A percentile compares a stretch with the other conserved stretches of the same genome.
Evolutionary conservation across 2,888 invertebrate species (phyloP).

Genomic region (Temnothorax ravouxi): DNA sequence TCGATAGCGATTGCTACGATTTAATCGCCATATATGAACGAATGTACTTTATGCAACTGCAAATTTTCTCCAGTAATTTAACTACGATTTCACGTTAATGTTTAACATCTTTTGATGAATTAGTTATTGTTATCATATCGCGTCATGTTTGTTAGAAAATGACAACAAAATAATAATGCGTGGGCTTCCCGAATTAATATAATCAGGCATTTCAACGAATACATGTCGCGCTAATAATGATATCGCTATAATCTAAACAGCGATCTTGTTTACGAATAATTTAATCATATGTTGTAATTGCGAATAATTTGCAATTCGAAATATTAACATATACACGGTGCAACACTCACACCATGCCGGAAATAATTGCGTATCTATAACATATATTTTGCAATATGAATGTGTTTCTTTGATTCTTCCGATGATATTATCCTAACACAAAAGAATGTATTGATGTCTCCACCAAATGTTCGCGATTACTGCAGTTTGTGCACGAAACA

Average conservation of each 20-base stretch:
- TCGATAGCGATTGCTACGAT: slow-evolving; percentile 7
- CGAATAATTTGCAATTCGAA: slow-evolving; percentile 40
- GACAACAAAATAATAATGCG: slow-evolving; percentile 8
- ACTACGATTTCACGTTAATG: not conserved
- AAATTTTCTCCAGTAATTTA: slow-evolving; percentile 12
- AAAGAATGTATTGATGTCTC: slow-evolving; percentile 1
- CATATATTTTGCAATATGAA: not conserved
- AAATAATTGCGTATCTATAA: slow-evolving; percentile 32
- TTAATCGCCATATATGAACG: not conserved
- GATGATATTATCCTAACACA: not conserved
- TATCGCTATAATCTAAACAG: slow-evolving; percentile 43
- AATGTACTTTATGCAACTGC: not conserved
- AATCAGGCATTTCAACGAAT: slow-evolving; percentile 38
- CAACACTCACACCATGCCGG: not conserved
- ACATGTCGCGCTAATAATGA: slow-evolving; percentile 39
- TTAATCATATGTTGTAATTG: slow-evolving; percentile 54
- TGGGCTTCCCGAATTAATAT: slow-evolving; percentile 30
- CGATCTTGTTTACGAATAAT: slow-evolving; percentile 48
- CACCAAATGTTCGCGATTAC: not conserved
- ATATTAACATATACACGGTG: slow-evolving; percentile 28
- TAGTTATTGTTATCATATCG: not conserved
- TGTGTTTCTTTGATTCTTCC: slow-evolving; percentile 7
- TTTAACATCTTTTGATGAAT: slow-evolving; percentile 18
- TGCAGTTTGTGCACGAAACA: not conserved
- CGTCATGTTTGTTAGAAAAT: not conserved